These are phyloP conservation scores for Drosophila equinoxialis DNA, from an alignment of 1,140 invertebrate genomes.

Conservation along the genomic window DNA sequence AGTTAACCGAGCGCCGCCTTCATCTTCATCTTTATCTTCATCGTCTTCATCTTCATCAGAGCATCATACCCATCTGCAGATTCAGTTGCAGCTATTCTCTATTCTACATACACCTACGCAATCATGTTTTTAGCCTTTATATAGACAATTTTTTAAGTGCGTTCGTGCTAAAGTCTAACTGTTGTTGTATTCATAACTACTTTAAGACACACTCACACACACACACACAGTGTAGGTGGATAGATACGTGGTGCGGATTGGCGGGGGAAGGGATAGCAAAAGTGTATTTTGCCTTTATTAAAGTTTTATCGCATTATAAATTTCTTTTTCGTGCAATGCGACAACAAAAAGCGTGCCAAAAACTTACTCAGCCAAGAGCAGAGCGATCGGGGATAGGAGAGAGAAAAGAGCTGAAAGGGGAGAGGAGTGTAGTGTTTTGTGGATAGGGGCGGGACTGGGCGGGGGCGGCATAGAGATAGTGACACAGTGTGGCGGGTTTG, in stretches of 20 bases:
- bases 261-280: not conserved
- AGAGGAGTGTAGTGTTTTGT: too few relatives aligned
- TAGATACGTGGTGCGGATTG: not conserved
- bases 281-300: slow-evolving; percentile 71
- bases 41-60: not conserved
- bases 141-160: slow-evolving; percentile 78
- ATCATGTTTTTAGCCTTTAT: slow-evolving; percentile 8
- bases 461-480: not conserved
- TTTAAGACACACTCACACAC: slow-evolving; percentile 62
- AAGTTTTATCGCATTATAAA: slow-evolving; percentile 82
- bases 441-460: too few relatives aligned
- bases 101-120: slow-evolving; percentile 21
- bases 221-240: not conserved
- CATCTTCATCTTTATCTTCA: slow-evolving; percentile 28
- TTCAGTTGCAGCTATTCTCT: not conserved
- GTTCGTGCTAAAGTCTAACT: slow-evolving; percentile 68
- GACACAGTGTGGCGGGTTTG: not conserved
- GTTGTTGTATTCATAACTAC: slow-evolving; percentile 79
- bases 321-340: slow-evolving; percentile 55
- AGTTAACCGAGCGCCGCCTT: slow-evolving; percentile 59
- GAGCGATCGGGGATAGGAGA: not conserved
- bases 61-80: not conserved
- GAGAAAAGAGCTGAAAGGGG: too few relatives aligned
- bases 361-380: slow-evolving; percentile 52
- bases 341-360: slow-evolving; percentile 70